phyloP scores from a whole-genome alignment of 1,140 invertebrate species.

The Brachionus sp. region DNA sequence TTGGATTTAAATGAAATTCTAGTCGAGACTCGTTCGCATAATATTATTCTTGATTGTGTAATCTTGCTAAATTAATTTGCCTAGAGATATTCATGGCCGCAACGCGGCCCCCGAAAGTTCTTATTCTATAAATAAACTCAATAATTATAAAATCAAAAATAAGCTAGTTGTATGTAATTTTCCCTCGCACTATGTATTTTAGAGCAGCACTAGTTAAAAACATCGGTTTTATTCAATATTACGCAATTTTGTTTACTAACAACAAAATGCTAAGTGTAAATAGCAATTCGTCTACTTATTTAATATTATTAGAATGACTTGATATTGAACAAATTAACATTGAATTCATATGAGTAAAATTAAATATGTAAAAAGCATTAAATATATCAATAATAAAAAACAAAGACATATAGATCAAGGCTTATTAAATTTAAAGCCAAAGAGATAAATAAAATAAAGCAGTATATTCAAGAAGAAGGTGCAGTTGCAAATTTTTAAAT shows the following conservation, averaged over 20 bases:
- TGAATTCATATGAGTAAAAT: no score
- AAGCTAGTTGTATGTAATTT: neutral
- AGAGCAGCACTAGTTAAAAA: neutral
- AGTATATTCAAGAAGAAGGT: no score
- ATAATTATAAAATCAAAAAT: neutral
- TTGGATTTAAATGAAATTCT: constrained; percentile 21
- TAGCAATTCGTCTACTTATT: neutral
- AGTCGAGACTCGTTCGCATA: constrained; percentile 17
- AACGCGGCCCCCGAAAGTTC: neutral
- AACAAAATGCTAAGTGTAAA: neutral
- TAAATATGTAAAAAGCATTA: no score
- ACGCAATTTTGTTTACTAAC: neutral
- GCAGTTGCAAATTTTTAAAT: no score
- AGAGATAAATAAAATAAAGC: no score
- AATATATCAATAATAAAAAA: no score
- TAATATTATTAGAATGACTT: no score
- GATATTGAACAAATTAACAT: no score
- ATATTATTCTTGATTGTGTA: constrained; percentile 27
- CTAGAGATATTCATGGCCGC: constrained; percentile 7
- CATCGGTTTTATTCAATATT: neutral
- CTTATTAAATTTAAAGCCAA: no score
- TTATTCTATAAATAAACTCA: neutral
- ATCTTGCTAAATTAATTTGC: constrained; percentile 23
- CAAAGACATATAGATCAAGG: no score
- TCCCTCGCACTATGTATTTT: neutral